Evolutionary conservation across 1,140 invertebrate genomes (phyloP).

Genomic region (Littorina saxatilis): DNA sequence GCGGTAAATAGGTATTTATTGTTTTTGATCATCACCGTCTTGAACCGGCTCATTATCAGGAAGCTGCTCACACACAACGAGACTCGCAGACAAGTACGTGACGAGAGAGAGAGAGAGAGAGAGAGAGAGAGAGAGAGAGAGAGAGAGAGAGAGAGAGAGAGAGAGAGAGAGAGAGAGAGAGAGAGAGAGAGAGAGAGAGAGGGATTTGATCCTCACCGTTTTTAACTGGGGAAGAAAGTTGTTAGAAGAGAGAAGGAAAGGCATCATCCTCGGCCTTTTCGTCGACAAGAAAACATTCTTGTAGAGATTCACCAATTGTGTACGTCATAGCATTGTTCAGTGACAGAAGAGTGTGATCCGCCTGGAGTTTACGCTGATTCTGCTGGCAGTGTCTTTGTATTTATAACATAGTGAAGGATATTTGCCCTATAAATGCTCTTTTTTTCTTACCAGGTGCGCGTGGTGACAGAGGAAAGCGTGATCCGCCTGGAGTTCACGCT

Average conservation of each 20-base stretch:
- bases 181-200: background rate
- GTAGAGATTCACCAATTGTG: background rate
- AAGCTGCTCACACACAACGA: slow-evolving; percentile 43
- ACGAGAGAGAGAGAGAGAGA: too few species aligned
- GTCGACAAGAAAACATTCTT: background rate
- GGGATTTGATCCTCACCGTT: background rate
- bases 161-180: too few species aligned
- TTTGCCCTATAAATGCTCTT: too few species aligned
- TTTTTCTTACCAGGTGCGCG: background rate
- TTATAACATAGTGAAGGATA: slow-evolving; percentile 42
- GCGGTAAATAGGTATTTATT: too few species aligned
- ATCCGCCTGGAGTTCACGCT: background rate
- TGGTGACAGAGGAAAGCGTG: slow-evolving; percentile 14
- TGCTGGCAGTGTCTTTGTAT: slow-evolving; percentile 58
- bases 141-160: too few species aligned
- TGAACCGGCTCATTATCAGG: slow-evolving; percentile 65
- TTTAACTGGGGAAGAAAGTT: too few species aligned
- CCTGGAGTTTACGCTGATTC: slow-evolving; percentile 63
- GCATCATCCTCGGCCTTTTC: background rate
- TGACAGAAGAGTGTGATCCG: slow-evolving; percentile 61
- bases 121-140: too few species aligned
- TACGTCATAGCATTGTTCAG: background rate
- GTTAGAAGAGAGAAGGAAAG: background rate
- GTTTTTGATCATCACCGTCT: slow-evolving; percentile 60
- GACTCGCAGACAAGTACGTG: slow-evolving; percentile 28